Base-by-base conservation (phyloP, 92 coral and sea anemone species). In the Heteractis magnifica region DNA sequence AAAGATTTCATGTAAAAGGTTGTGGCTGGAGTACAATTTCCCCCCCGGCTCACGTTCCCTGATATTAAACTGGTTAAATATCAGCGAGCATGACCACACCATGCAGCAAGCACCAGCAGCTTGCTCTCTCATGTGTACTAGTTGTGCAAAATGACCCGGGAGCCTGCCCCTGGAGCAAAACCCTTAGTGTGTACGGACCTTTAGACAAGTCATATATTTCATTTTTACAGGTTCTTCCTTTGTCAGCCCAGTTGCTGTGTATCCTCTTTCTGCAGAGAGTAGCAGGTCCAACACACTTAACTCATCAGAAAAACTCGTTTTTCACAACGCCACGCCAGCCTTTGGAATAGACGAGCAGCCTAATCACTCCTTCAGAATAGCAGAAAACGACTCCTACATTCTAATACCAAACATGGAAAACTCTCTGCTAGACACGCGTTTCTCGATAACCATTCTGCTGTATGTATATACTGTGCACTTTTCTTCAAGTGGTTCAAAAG, bases 211-310 rank as follows among this genome's bases (percentile, higher is more conserved):
- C 18, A 11, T 11, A 75, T 26, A 6, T 23, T 48, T 52, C 50
- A 49, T 18, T 4, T 65, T 16, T 8, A 19, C 49, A 65, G 72
- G 72, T 65, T 62, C 70, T 3, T 6, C 68, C 21, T 60, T 65
- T 23, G 72, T 65, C 11, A 23, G 20, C 0, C 94, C 94, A 4
- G 90, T 89, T 26, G 94, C 92, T 34, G 74, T 86, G 16, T 89
- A 86, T 72, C 92, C 90, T 8, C 80, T 91, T 21, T 64, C 77
- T 53, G n/a, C n/a, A n/a, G 4, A 6, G 20, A 12, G 41, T 1
- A 1, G 7, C 20, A 85, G 77, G 10, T 76, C 72, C 68, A 92
- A 93, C 59, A 71, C 52, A 11, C n/a, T 87, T 18, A 23, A 65
- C 72, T 10, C 72, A 8, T 10, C 72, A 23, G 11, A 65, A 0